These are phyloP conservation scores for Ganaspis brasiliensis DNA, from an alignment of 2,888 invertebrate genomes.

Conservation along the genomic window DNA sequence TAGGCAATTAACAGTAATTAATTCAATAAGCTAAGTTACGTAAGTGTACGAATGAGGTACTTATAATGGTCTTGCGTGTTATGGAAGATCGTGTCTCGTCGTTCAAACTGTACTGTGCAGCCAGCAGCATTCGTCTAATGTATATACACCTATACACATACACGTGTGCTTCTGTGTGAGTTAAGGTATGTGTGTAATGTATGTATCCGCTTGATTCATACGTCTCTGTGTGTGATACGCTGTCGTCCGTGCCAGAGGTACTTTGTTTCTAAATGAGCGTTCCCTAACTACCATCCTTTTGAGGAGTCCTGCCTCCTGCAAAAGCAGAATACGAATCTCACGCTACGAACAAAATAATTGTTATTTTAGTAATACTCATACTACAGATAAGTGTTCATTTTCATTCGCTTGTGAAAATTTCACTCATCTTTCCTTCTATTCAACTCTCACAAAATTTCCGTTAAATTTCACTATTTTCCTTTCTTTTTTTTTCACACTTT, in stretches of 20 bases:
- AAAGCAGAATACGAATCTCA: constrained; percentile 4
- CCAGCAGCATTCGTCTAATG: background rate
- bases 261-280: constrained; percentile 29
- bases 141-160: background rate
- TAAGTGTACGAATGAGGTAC: constrained; percentile 54
- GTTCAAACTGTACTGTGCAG: background rate
- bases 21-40: constrained; percentile 72
- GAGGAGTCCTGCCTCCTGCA: constrained; percentile 10
- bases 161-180: too few species aligned
- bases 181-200: background rate
- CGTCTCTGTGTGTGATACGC: background rate
- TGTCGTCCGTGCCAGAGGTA: constrained; percentile 22
- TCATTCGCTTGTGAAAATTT: background rate
- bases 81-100: constrained; percentile 29
- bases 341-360: background rate
- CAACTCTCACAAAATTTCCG: too few species aligned
- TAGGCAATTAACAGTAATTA: constrained; percentile 76
- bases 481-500: too few species aligned
- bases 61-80: constrained; percentile 27
- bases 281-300: constrained; percentile 22
- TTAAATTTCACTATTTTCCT: too few species aligned
- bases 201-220: constrained; percentile 9
- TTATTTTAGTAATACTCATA: constrained; percentile 11
- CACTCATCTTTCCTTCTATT: too few species aligned
- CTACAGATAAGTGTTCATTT: background rate